Evolutionary conservation across 2,113 vertebrate species (phyloP).

Genomic region (Megatriorchis doriae): DNA sequence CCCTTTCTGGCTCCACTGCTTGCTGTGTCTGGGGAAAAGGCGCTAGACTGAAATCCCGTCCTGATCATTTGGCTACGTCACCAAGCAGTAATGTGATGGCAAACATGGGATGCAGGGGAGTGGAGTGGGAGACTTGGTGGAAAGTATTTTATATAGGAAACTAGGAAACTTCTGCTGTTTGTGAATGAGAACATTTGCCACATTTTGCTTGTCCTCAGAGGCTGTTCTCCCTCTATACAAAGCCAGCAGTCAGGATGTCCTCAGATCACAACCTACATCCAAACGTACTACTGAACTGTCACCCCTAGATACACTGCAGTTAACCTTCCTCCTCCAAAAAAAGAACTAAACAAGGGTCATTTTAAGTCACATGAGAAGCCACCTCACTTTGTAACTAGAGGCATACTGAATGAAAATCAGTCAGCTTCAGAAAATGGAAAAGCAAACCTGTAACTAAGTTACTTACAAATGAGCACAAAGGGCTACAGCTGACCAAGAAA

Average conservation of each 20-base stretch:
- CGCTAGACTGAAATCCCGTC: background rate
- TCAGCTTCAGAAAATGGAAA: background rate
- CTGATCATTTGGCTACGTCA: background rate
- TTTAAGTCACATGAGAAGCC: background rate
- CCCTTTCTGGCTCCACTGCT: background rate
- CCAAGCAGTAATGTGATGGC: background rate
- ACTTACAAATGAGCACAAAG: background rate
- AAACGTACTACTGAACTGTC: background rate
- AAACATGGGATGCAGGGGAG: background rate
- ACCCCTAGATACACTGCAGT: background rate
- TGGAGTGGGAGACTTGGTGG: background rate
- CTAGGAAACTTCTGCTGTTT: background rate
- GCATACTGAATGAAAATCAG: background rate
- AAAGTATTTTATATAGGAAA: background rate
- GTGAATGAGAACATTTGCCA: background rate
- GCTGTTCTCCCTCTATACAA: background rate
- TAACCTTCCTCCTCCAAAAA: background rate
- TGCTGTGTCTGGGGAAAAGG: rapidly evolving
- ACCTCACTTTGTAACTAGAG: background rate
- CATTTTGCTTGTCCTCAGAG: background rate
- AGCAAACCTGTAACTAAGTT: background rate
- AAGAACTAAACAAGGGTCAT: background rate
- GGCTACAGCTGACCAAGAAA: background rate
- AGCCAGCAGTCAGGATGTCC: background rate
- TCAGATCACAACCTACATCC: background rate